Evolutionary conservation across 2,113 vertebrate genomes (phyloP).

Genomic region (Bujurquina vittata): DNA sequence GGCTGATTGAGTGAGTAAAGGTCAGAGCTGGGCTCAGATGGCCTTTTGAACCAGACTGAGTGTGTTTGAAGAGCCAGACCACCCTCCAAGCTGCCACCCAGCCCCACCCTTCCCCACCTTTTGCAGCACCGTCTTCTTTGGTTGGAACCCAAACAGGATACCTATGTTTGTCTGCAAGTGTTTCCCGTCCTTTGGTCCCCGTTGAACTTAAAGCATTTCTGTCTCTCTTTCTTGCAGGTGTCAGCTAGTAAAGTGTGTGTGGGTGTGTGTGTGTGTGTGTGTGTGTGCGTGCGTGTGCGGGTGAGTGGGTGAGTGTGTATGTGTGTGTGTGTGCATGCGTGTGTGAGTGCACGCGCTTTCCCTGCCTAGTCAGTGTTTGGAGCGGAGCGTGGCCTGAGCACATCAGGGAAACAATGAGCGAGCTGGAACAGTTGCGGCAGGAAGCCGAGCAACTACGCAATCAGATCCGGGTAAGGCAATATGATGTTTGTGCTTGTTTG

Average conservation of each 20-base stretch:
- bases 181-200: conserved; percentile 27
- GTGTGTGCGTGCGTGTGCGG: neutral
- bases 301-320: neutral
- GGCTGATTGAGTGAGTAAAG: conserved; percentile 72
- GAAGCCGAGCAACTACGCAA: conserved; percentile 95
- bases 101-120: conserved; percentile 30
- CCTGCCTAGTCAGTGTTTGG: conserved; percentile 49
- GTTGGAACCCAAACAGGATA: conserved; percentile 60
- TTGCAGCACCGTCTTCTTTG: conserved; percentile 16
- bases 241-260: conserved; percentile 51
- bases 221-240: conserved; percentile 72
- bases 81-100: conserved; percentile 52
- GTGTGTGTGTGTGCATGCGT: neutral
- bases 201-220: conserved; percentile 50
- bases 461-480: conserved; percentile 91
- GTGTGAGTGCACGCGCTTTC: conserved; percentile 29
- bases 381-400: conserved; percentile 64
- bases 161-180: conserved; percentile 57
- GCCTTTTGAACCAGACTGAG: conserved; percentile 74
- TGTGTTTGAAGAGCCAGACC: conserved; percentile 75
- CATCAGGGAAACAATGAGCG: conserved; percentile 88
- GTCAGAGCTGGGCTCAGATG: conserved; percentile 70
- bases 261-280: neutral
- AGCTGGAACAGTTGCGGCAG: conserved; percentile 97
- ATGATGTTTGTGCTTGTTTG: conserved; percentile 17